Evolutionary conservation across 2,113 vertebrate genomes (phyloP).

Genomic region (Catagonus wagneri): DNA sequence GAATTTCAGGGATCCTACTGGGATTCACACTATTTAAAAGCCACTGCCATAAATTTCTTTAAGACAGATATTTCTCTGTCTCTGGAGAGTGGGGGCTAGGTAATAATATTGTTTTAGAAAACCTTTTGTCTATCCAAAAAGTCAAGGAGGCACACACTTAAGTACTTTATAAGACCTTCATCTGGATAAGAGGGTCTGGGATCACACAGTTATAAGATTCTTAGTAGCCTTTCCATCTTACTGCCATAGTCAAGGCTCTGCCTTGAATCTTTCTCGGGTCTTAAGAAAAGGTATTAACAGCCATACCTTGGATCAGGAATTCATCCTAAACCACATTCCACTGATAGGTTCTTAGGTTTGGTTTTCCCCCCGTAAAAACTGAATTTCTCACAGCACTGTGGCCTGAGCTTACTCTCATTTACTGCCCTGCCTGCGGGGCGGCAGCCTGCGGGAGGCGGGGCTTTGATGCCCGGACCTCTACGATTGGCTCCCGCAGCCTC

Average conservation of each 20-base stretch:
- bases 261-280: not conserved
- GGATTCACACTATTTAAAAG: not conserved
- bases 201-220: not conserved
- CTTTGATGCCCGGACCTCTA: not conserved
- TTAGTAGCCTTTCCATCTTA: not conserved
- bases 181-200: not conserved
- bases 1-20: not conserved
- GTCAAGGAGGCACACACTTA: not conserved
- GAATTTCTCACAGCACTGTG: not conserved
- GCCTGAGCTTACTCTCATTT: not conserved
- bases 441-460: fast-evolving
- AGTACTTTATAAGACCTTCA: not conserved
- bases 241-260: not conserved
- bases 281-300: not conserved
- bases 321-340: not conserved
- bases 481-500: not conserved
- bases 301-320: not conserved
- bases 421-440: fast-evolving
- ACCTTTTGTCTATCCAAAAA: not conserved
- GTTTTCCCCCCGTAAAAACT: not conserved
- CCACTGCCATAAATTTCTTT: not conserved
- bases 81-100: not conserved
- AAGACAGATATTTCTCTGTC: not conserved
- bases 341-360: not conserved
- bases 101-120: not conserved